These are phyloP conservation scores for Gulo gulo DNA, from an alignment of 2,113 vertebrate genomes.

Conservation along the genomic window DNA sequence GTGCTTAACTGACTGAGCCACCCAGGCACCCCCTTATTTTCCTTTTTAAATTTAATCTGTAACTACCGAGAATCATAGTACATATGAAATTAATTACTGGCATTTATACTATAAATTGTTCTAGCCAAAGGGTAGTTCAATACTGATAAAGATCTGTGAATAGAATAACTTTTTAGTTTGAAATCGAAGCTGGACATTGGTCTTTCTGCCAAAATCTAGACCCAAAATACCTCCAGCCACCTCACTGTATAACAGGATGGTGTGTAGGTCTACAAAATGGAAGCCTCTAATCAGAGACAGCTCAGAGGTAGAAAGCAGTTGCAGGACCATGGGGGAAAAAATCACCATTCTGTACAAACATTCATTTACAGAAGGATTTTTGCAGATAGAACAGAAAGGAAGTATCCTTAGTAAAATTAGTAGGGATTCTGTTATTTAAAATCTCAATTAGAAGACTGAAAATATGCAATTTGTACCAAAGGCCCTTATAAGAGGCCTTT, in stretches of 20 bases:
- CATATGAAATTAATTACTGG: neutral
- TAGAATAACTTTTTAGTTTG: neutral
- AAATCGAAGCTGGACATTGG: neutral
- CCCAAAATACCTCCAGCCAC: neutral
- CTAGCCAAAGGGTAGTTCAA: neutral
- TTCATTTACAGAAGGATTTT: neutral
- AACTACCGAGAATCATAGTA: neutral
- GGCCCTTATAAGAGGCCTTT: neutral
- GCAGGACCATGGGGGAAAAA: neutral
- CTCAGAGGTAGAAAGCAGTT: neutral
- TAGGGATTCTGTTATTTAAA: constrained; percentile 6
- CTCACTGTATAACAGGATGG: neutral
- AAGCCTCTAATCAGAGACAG: neutral
- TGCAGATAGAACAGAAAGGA: constrained; percentile 12
- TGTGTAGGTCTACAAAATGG: neutral
- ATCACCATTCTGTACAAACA: neutral
- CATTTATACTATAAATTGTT: neutral
- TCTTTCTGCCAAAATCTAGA: constrained; percentile 26
- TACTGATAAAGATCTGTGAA: neutral
- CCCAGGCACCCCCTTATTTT: neutral
- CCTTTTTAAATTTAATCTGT: neutral
- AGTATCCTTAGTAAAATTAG: neutral
- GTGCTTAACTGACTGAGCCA: neutral
- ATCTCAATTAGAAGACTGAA: neutral
- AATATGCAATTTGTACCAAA: constrained; percentile 26